phyloP scores from a whole-genome alignment of 1,140 invertebrate species.

The Euglossa dilemma region DNA sequence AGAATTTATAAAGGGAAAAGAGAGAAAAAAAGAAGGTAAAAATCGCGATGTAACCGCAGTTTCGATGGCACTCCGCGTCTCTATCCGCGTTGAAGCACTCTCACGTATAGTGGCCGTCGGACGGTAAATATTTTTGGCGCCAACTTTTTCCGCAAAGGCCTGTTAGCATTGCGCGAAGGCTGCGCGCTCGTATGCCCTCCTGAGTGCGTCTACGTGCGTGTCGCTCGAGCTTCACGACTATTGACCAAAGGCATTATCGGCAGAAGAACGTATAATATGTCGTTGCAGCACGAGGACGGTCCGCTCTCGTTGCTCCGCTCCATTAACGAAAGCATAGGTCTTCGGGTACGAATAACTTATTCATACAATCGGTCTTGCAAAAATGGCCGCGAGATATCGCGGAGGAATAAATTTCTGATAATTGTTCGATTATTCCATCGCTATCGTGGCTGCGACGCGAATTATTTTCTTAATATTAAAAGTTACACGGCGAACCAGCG shows the following conservation, averaged over 20 bases:
- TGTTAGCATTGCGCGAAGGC: constrained; percentile 69
- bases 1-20: no score
- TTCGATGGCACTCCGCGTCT: constrained; percentile 19
- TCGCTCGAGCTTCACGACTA: constrained; percentile 59
- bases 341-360: constrained; percentile 43
- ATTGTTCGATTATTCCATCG: no score
- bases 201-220: constrained; percentile 61
- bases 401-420: background rate
- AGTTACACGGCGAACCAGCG: no score
- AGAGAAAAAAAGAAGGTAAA: background rate
- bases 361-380: background rate
- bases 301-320: constrained; percentile 27
- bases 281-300: constrained; percentile 31
- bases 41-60: background rate
- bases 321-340: constrained; percentile 47
- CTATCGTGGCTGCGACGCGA: no score
- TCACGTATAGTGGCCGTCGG: constrained; percentile 62
- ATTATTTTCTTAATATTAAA: no score
- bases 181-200: constrained; percentile 42
- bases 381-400: background rate
- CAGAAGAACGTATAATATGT: constrained; percentile 58
- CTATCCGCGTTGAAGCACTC: constrained; percentile 52
- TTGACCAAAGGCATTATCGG: constrained; percentile 76
- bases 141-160: constrained; percentile 71
- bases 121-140: constrained; percentile 77